These are phyloP conservation scores for Nymphalis urticae DNA, from an alignment of 2,888 invertebrate genomes.

Conservation along the genomic window DNA sequence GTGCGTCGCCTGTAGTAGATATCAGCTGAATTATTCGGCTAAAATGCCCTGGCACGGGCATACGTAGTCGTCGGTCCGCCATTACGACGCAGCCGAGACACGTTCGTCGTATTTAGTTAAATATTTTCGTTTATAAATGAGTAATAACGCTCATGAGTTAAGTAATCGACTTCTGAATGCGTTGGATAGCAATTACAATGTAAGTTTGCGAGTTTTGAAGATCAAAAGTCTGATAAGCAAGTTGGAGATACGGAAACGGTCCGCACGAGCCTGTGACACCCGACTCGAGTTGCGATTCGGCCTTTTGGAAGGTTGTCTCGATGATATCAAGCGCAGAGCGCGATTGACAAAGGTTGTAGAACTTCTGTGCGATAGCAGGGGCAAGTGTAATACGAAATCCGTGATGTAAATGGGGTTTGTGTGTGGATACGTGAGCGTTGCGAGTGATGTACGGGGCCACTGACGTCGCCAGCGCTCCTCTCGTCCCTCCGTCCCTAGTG, in stretches of 20 bases:
- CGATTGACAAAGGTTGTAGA: slow-evolving; percentile 51
- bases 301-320: slow-evolving; percentile 66
- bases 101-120: slow-evolving; percentile 83
- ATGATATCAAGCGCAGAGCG: slow-evolving; percentile 52
- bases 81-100: slow-evolving; percentile 83
- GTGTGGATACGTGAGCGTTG: slow-evolving; percentile 70
- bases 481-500: slow-evolving; percentile 72
- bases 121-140: slow-evolving; percentile 87
- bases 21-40: slow-evolving; percentile 83
- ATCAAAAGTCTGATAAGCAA: slow-evolving; percentile 66
- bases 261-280: slow-evolving; percentile 79
- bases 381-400: slow-evolving; percentile 54
- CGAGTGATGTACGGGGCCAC: slow-evolving; percentile 70
- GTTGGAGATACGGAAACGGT: slow-evolving; percentile 75
- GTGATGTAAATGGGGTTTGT: slow-evolving; percentile 61
- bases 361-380: slow-evolving; percentile 48
- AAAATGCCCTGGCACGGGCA: slow-evolving; percentile 83
- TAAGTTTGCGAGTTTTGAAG: slow-evolving; percentile 86
- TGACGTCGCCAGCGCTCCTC: slow-evolving; percentile 76
- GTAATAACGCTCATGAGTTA: slow-evolving; percentile 93
- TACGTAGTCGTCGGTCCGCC: slow-evolving; percentile 83
- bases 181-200: slow-evolving; percentile 98
- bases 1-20: slow-evolving; percentile 80
- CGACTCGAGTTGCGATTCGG: slow-evolving; percentile 74
- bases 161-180: slow-evolving; percentile 98